These are phyloP conservation scores for Loxodonta africana DNA, from an alignment of 2,113 vertebrate genomes.

Conservation along the genomic window DNA sequence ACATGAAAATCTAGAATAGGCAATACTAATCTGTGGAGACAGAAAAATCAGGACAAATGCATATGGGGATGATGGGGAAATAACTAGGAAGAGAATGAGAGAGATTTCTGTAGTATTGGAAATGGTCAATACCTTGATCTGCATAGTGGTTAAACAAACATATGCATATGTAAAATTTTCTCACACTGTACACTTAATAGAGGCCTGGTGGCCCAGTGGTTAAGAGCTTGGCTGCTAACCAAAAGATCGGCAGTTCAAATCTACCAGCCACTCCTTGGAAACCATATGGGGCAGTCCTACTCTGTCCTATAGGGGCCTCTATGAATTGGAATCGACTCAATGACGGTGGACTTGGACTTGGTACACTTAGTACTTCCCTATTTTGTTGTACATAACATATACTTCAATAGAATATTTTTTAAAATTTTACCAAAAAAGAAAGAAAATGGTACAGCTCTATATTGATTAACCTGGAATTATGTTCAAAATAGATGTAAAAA, in stretches of 20 bases:
- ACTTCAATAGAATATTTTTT: background rate
- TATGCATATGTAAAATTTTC: background rate
- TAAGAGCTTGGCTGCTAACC: no score
- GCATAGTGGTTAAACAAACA: background rate
- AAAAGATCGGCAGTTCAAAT: no score
- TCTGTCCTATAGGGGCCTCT: no score
- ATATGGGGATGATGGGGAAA: no score
- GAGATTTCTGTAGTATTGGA: background rate
- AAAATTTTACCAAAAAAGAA: background rate
- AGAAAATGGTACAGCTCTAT: background rate
- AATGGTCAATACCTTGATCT: background rate
- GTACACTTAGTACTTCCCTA: background rate
- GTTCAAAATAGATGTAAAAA: conserved; percentile 11
- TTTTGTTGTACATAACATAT: background rate
- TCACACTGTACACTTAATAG: background rate
- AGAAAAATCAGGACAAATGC: background rate
- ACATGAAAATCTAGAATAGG: background rate
- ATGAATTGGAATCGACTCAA: no score
- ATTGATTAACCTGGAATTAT: background rate
- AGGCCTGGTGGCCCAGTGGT: no score
- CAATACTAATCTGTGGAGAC: background rate
- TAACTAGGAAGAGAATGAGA: background rate
- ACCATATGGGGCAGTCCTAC: no score
- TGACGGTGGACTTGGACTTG: no score
- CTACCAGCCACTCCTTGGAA: no score